Evolutionary conservation across 2,888 invertebrate genomes (phyloP).

Genomic region (Hydrotaea cyrtoneurina): DNA sequence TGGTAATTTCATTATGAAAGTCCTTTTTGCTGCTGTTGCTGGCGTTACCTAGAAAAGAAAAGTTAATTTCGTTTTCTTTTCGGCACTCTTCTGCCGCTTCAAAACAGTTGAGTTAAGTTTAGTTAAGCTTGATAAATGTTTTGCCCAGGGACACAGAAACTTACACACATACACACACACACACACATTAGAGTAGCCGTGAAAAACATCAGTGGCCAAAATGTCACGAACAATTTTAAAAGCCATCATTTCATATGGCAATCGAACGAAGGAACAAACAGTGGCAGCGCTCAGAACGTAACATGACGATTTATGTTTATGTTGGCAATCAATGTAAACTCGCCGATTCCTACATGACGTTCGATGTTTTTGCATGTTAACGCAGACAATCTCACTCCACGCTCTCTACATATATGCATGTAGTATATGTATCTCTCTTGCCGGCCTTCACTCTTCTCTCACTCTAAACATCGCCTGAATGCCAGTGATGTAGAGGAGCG

Average conservation of each 20-base stretch:
- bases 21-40: slow-evolving; percentile 30
- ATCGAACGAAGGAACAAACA: slow-evolving; percentile 33
- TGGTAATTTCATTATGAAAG: slow-evolving; percentile 68
- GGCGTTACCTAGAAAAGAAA: not conserved
- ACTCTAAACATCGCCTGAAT: not conserved
- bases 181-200: not conserved
- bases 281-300: slow-evolving; percentile 33
- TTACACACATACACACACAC: not conserved
- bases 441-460: not conserved
- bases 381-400: slow-evolving; percentile 1
- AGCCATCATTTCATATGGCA: slow-evolving; percentile 77
- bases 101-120: slow-evolving; percentile 68
- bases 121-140: slow-evolving; percentile 77
- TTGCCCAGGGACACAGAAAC: slow-evolving; percentile 28
- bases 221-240: slow-evolving; percentile 79
- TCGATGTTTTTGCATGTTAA: slow-evolving; percentile 60
- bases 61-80: slow-evolving; percentile 43
- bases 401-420: too few relatives aligned
- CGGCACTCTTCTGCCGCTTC: not conserved
- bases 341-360: slow-evolving; percentile 38
- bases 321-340: slow-evolving; percentile 58
- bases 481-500: slow-evolving; percentile 33
- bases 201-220: slow-evolving; percentile 36
- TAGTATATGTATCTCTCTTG: not conserved
- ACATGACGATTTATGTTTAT: slow-evolving; percentile 62